Evolutionary conservation across 2,113 vertebrate species (phyloP).

Genomic region (Cynoglossus semilaevis): DNA sequence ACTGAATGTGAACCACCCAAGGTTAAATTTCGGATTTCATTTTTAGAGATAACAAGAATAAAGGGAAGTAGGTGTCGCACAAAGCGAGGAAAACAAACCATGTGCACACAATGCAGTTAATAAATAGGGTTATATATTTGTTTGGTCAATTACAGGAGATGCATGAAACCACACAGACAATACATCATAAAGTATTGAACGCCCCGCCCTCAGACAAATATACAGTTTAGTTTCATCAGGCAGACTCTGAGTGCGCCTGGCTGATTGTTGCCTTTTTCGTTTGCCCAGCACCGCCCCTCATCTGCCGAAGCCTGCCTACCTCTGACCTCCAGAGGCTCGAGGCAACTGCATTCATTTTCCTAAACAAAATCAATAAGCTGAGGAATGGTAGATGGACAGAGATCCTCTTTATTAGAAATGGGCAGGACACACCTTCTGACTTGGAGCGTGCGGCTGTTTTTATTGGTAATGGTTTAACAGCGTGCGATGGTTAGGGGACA

Average conservation of each 20-base stretch:
- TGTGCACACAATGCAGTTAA: slow-evolving; percentile 24
- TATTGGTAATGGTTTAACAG: slow-evolving; percentile 62
- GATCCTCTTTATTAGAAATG: slow-evolving; percentile 55
- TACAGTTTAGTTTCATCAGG: slow-evolving; percentile 60
- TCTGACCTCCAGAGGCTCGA: slow-evolving; percentile 66
- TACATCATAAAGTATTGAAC: slow-evolving; percentile 53
- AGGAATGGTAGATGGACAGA: slow-evolving; percentile 55
- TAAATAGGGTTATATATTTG: slow-evolving; percentile 44
- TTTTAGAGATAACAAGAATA: not conserved
- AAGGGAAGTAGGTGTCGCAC: not conserved
- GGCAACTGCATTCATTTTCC: slow-evolving; percentile 67
- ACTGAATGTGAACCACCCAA: too few relatives aligned
- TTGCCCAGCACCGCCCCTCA: slow-evolving; percentile 57
- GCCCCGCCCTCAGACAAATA: slow-evolving; percentile 44
- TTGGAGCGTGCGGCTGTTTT: slow-evolving; percentile 58
- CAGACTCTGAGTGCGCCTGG: slow-evolving; percentile 15
- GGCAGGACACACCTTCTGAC: slow-evolving; percentile 59
- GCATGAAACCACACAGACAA: slow-evolving; percentile 40
- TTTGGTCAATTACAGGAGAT: slow-evolving; percentile 48
- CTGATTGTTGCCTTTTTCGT: slow-evolving; percentile 11
- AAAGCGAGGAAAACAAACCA: slow-evolving; percentile 44
- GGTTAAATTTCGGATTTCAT: too few relatives aligned
- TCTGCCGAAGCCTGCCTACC: slow-evolving; percentile 52
- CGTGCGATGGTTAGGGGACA: slow-evolving; percentile 50
- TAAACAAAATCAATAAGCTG: slow-evolving; percentile 71